Conservation (phyloP, 1,140 invertebrate species). For the Brachystomella parvula region DNA sequence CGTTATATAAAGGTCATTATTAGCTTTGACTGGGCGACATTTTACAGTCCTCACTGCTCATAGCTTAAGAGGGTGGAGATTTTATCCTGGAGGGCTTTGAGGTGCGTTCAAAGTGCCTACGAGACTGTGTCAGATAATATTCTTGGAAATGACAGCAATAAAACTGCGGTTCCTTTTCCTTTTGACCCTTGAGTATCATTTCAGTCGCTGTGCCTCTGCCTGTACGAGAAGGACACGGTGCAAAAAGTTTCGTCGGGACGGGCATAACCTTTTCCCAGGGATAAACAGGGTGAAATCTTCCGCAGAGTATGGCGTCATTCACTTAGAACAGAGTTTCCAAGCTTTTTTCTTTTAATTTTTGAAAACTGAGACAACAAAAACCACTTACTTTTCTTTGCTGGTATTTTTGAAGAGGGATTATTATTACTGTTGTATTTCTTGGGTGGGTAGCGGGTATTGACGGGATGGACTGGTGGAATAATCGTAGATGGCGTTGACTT, state of each 20-base stretch:
- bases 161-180: neutral
- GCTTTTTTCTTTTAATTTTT: slow-evolving; percentile 69
- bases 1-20: neutral
- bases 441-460: slow-evolving; percentile 24
- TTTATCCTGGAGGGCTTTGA: no score
- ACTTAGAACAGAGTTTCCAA: neutral
- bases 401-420: slow-evolving; percentile 39
- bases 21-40: neutral
- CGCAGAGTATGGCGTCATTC: no score
- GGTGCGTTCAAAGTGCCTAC: neutral
- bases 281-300: neutral
- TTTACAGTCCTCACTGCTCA: neutral
- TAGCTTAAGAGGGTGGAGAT: no score
- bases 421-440: slow-evolving; percentile 39
- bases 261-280: no score
- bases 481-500: slow-evolving; percentile 23
- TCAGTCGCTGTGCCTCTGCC: neutral
- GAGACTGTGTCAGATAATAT: neutral
- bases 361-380: slow-evolving; percentile 41
- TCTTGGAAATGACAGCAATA: neutral
- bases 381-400: slow-evolving; percentile 43
- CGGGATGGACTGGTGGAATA: slow-evolving; percentile 25
- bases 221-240: neutral
- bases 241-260: no score
- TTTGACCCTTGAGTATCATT: neutral